Base-by-base conservation (phyloP, 2,113 vertebrate genomes). In the Nannospalax galili region DNA sequence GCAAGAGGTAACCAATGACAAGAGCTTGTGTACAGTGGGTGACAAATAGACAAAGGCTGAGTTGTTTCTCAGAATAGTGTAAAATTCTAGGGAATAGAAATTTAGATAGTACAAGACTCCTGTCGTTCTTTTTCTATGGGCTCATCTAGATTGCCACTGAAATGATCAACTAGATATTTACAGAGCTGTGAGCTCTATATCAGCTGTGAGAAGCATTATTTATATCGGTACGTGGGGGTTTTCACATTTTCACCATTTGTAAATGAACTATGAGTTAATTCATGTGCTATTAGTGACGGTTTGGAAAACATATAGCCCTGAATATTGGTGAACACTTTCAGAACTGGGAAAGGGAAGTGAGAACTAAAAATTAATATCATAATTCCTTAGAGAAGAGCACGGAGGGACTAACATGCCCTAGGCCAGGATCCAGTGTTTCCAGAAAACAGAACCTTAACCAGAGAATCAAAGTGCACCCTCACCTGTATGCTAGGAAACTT, bases 91-190 rank as follows among this genome's bases (percentile, higher is more conserved):
- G 10, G 32, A n/a, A 17, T 35, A 69, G 20, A 37, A 32, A 37
- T 62, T 9, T 19, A 16, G 15, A 20, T 7, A 24, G 7, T 30
- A 0, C 1, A 56, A 6, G 56, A 1, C 15, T 11, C 16, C 8
- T n/a, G 40, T 62, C 64, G 1, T 32, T 65, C 9, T 72, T 37
- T 42, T 32, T 40, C 16, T 32, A 64, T 35, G 48, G 52, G 40
- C 70, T 11, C 5, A 32, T 42, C 4, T n/a, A 24, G 28, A 24
- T 7, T 10, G 1, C 42, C 32, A 69, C 9, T 12, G 48, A 67
- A 62, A 80, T 37, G 9, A 37, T 32, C 7, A 40, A 17, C 35
- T 24, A 20, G 15, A n/a, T 19, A n/a, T 7, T 52, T 52, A 7
- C 48, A 52, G 6, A n/a, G 48, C 48, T 52, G 11, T 52, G 48